phyloP scores from a whole-genome alignment of 2,113 vertebrate species.

The Lophius piscatorius region DNA sequence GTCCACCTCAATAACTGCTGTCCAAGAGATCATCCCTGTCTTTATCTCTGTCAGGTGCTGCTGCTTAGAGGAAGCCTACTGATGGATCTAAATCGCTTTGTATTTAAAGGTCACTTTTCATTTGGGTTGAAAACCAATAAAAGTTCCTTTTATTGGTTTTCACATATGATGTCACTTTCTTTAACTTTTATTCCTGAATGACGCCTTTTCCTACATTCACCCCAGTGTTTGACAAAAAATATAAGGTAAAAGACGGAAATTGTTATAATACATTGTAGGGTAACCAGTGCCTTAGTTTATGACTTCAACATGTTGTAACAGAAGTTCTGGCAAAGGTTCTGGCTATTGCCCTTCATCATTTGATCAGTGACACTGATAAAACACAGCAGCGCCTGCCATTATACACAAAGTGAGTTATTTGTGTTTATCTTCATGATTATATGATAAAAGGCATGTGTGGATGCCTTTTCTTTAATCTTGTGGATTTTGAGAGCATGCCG shows the following conservation, averaged over 20 bases:
- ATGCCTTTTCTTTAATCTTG: slow-evolving; percentile 5
- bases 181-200: background rate
- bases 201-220: slow-evolving; percentile 40
- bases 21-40: slow-evolving; percentile 56
- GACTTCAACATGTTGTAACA: slow-evolving; percentile 44
- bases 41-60: slow-evolving; percentile 68
- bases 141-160: too few relatives aligned
- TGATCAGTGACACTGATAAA: slow-evolving; percentile 46
- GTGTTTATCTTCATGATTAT: slow-evolving; percentile 22
- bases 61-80: slow-evolving; percentile 61
- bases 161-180: slow-evolving; percentile 25
- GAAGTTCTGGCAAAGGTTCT: slow-evolving; percentile 40
- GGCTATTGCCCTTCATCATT: slow-evolving; percentile 18
- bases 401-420: background rate
- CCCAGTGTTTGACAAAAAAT: slow-evolving; percentile 38
- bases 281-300: slow-evolving; percentile 24
- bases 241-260: slow-evolving; percentile 31
- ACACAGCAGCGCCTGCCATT: slow-evolving; percentile 14
- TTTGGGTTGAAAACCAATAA: slow-evolving; percentile 58
- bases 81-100: slow-evolving; percentile 66
- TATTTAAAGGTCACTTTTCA: slow-evolving; percentile 70
- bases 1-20: slow-evolving; percentile 43
- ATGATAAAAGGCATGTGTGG: background rate
- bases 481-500: too few relatives aligned
- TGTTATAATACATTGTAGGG: slow-evolving; percentile 38